Evolutionary conservation across 2,888 invertebrate species (phyloP).

Genomic region (Tenthredo livida): DNA sequence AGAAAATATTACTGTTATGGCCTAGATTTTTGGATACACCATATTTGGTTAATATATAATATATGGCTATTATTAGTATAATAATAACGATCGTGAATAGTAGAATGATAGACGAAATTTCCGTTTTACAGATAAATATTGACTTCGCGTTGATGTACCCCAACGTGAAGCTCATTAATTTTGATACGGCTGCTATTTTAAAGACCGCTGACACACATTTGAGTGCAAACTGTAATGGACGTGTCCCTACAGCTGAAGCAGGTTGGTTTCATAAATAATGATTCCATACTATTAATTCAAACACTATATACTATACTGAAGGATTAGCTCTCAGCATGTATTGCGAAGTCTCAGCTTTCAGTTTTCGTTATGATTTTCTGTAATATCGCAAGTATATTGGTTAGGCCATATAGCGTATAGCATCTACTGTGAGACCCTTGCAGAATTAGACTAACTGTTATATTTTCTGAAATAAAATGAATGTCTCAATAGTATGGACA

Average conservation of each 20-base stretch:
- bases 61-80: too few relatives aligned
- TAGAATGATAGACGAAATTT: background rate
- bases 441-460: background rate
- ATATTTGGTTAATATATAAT: too few relatives aligned
- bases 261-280: background rate
- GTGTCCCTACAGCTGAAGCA: background rate
- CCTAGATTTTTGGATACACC: too few relatives aligned
- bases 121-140: conserved; percentile 20
- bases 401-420: background rate
- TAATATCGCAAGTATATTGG: conserved; percentile 1
- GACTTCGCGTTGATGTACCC: conserved; percentile 35
- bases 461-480: background rate
- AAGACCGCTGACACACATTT: background rate
- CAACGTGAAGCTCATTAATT: conserved; percentile 16
- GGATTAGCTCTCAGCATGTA: background rate
- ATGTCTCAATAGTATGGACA: too few relatives aligned
- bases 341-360: background rate
- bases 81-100: background rate
- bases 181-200: conserved; percentile 26
- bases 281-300: background rate
- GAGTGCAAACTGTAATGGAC: background rate
- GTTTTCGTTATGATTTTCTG: background rate
- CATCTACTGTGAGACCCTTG: background rate
- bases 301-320: background rate
- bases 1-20: too few relatives aligned